Conservation (phyloP, 2,797 vertebrate species). For the Pangasius macronema region DNA sequence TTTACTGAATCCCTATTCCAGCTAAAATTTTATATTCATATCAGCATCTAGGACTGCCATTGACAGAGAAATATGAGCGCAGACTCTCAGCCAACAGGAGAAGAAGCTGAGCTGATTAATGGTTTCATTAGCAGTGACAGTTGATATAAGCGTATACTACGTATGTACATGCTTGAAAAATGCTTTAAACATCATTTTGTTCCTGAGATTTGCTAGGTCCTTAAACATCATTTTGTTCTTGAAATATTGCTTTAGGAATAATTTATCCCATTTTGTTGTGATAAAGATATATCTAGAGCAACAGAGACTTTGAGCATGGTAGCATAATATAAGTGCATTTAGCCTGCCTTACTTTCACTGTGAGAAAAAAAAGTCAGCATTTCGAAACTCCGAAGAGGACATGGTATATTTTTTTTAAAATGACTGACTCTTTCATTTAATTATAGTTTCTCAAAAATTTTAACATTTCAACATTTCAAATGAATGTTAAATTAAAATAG, state of each 20-base stretch:
- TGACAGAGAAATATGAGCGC: conserved; percentile 50
- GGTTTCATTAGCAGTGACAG: conserved; percentile 52
- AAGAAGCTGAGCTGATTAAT: conserved; percentile 49
- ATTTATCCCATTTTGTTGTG: not conserved
- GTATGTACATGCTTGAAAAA: conserved; percentile 36
- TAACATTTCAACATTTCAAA: conserved; percentile 2
- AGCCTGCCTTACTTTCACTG: not conserved
- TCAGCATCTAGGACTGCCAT: conserved; percentile 42
- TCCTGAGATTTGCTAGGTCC: conserved; percentile 35
- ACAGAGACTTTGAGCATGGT: not conserved
- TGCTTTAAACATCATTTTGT: conserved; percentile 44
- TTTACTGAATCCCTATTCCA: conserved; percentile 30
- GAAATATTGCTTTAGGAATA: not conserved
- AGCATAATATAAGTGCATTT: not conserved
- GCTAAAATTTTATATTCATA: conserved; percentile 47
- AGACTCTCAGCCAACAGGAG: conserved; percentile 43
- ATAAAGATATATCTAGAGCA: not conserved
- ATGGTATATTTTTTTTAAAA: not conserved
- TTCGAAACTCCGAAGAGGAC: not conserved
- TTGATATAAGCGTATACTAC: conserved; percentile 33
- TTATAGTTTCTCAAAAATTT: not conserved
- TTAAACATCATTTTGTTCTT: conserved; percentile 40
- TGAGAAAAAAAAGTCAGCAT: not conserved
- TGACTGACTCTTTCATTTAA: not conserved
- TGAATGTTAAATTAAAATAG: not conserved